Evolutionary conservation across 2,888 invertebrate genomes (phyloP).

Genomic region (Protodeltote pygarga): DNA sequence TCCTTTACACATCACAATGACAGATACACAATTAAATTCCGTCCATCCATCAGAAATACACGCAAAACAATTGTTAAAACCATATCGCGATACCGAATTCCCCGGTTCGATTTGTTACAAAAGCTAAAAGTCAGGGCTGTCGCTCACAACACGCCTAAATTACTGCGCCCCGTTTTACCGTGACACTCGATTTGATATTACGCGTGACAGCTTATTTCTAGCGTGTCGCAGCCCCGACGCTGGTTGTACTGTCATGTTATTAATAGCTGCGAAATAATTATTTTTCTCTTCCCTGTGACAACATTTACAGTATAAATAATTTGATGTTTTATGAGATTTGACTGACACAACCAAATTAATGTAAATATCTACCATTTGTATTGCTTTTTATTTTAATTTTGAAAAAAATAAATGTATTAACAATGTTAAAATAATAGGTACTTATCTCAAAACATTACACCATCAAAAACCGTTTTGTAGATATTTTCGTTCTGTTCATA

Average conservation of each 20-base stretch:
- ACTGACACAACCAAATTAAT: too few relatives aligned
- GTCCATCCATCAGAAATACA: slow-evolving; percentile 32
- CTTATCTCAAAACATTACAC: too few relatives aligned
- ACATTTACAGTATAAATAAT: too few relatives aligned
- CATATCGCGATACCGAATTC: slow-evolving; percentile 35
- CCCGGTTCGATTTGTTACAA: slow-evolving; percentile 46
- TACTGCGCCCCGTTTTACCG: slow-evolving; percentile 52
- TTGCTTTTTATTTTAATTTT: too few relatives aligned
- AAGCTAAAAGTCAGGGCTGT: slow-evolving; percentile 46
- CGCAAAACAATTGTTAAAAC: slow-evolving; percentile 46
- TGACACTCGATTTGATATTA: slow-evolving; percentile 59
- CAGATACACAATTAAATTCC: slow-evolving; percentile 43
- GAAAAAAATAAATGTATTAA: too few relatives aligned
- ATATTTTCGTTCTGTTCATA: too few relatives aligned
- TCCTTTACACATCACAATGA: slow-evolving; percentile 17
- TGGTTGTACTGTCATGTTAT: slow-evolving; percentile 30
- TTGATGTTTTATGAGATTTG: neutral
- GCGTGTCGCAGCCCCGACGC: slow-evolving; percentile 45
- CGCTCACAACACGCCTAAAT: slow-evolving; percentile 53
- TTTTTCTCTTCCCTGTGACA: slow-evolving; percentile 30
- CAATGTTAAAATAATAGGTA: too few relatives aligned
- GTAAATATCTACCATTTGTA: too few relatives aligned
- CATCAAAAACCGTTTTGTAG: too few relatives aligned
- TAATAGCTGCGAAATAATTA: slow-evolving; percentile 40
- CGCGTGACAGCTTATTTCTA: slow-evolving; percentile 61